phyloP scores from a whole-genome alignment of 2,797 vertebrate genomes.

The Peromyscus melanophrys region DNA sequence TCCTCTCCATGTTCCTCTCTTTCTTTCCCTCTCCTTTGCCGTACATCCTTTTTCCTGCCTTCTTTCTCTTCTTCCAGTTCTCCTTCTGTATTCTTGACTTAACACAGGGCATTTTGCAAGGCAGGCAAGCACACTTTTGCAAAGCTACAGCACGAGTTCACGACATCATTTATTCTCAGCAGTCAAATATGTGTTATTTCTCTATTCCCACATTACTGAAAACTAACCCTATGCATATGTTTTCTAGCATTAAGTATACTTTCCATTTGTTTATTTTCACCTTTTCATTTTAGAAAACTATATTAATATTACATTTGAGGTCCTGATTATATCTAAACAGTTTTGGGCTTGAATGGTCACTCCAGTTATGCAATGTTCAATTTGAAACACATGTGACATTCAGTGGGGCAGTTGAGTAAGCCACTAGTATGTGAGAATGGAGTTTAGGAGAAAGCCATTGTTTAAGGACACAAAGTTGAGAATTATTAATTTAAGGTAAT shows the following conservation, averaged over 20 bases:
- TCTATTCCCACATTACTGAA: background rate
- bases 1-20: background rate
- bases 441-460: conserved; percentile 1
- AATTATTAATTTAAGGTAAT: conserved; percentile 1
- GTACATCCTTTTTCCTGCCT: background rate
- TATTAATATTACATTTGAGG: background rate
- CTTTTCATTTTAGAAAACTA: background rate
- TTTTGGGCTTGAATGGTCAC: background rate
- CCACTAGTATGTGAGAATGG: background rate
- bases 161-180: background rate
- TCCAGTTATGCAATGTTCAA: background rate
- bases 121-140: background rate
- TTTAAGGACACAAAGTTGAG: background rate
- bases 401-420: background rate
- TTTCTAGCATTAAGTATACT: background rate
- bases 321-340: background rate
- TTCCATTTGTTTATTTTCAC: background rate
- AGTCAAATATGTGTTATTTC: background rate
- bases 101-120: background rate
- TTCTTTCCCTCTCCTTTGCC: background rate
- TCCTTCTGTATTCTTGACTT: background rate
- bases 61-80: background rate
- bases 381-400: background rate
- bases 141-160: background rate
- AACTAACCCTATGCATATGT: no score